These are phyloP conservation scores for Dreissena polymorpha DNA, from an alignment of 1,140 invertebrate species.

Conservation along the genomic window DNA sequence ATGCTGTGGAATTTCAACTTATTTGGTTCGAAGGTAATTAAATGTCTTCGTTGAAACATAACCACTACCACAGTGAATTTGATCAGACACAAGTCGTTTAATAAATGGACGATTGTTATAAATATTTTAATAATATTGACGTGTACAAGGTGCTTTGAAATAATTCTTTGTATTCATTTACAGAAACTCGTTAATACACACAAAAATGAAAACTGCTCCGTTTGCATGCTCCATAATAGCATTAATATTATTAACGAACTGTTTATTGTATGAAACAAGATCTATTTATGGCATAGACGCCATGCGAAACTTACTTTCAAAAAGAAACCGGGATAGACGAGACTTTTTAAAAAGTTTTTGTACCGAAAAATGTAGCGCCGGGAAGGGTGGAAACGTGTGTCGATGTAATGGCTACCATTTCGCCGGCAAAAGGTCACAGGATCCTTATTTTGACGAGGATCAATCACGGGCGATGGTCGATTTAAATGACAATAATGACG, in stretches of 20 bases:
- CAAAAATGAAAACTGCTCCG: constrained; percentile 23
- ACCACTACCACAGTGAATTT: no score
- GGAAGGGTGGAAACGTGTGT: constrained; percentile 54
- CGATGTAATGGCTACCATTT: constrained; percentile 58
- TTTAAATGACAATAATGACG: not conserved
- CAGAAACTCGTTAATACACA: no score
- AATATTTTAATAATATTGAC: no score
- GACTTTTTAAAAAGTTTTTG: constrained; percentile 48
- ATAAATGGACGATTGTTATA: no score
- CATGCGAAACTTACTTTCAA: constrained; percentile 5
- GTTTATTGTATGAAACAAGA: constrained; percentile 23
- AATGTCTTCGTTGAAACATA: no score
- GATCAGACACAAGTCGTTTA: no score
- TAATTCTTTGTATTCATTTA: no score
- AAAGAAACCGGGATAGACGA: constrained; percentile 22
- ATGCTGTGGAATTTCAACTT: no score
- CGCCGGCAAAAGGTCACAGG: constrained; percentile 50
- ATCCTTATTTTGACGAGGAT: not conserved
- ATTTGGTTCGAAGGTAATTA: no score
- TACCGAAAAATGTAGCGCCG: constrained; percentile 41
- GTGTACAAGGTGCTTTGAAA: no score
- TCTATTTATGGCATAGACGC: constrained; percentile 12
- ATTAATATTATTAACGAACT: constrained; percentile 37
- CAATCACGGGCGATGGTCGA: not conserved
- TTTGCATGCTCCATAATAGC: constrained; percentile 13